A percentile compares a stretch with the other conserved stretches of the same genome.
These are phyloP conservation scores for Rattus norvegicus DNA, from an alignment of 2,113 vertebrate species.

Conservation along the genomic window GRCr8 NC_086025.1:16948001-16948500, in stretches of 20 bases:
- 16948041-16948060: neutral
- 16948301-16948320: neutral
- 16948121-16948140: neutral
- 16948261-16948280: neutral
- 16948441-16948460: no score
- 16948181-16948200: neutral
- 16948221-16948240: neutral
- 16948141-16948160: neutral
- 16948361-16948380: no score
- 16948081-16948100: neutral
- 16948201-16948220: neutral
- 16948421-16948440: no score
- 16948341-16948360: neutral
- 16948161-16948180: neutral
- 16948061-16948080: constrained; percentile 5
- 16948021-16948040: neutral
- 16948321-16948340: neutral
- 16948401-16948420: no score
- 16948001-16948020: neutral
- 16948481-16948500: no score
- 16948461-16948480: no score
- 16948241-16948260: neutral
- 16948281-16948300: neutral
- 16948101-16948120: neutral
- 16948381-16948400: no score